Conservation (phyloP, 2,797 vertebrate species). For the Characodon lateralis region DNA sequence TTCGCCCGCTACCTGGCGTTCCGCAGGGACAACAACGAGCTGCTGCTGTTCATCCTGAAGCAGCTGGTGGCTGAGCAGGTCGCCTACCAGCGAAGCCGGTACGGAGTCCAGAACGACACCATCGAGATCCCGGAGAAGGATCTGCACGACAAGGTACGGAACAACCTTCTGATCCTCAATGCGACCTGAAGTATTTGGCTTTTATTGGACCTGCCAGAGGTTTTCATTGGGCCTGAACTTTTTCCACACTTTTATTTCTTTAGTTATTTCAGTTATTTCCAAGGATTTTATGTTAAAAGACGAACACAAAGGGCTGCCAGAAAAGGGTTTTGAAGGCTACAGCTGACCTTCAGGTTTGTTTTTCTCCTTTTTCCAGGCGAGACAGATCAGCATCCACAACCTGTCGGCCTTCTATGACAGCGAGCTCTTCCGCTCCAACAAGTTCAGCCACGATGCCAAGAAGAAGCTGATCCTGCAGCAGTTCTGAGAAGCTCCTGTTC, state of each 20-base stretch:
- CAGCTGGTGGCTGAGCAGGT: conserved; percentile 96
- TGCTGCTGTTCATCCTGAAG: conserved; percentile 95
- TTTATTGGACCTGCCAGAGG: too few relatives aligned
- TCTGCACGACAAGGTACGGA: conserved; percentile 89
- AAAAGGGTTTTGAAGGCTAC: background rate
- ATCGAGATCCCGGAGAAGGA: conserved; percentile 94
- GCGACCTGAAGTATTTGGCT: background rate
- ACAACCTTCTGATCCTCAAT: background rate
- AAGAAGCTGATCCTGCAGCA: conserved; percentile 93
- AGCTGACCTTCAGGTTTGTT: background rate
- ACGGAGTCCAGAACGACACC: conserved; percentile 90
- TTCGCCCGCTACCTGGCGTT: conserved; percentile 95
- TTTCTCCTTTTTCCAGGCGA: conserved; percentile 78
- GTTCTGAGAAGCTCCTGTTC: conserved; percentile 76
- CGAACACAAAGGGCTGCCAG: too few relatives aligned
- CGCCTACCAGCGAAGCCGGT: conserved; percentile 94
- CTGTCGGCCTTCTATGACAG: conserved; percentile 93
- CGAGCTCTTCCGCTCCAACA: conserved; percentile 90
- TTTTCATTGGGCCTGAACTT: too few relatives aligned
- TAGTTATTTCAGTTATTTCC: too few relatives aligned
- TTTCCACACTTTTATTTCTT: too few relatives aligned
- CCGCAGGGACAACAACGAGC: conserved; percentile 95
- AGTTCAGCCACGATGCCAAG: conserved; percentile 89
- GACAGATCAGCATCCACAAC: conserved; percentile 96
- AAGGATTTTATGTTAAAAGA: background rate